Percentiles rank a stretch among this genome's conserved stretches.
Conservation (phyloP, 2,113 vertebrate species). For the Seriola dumerili region DNA sequence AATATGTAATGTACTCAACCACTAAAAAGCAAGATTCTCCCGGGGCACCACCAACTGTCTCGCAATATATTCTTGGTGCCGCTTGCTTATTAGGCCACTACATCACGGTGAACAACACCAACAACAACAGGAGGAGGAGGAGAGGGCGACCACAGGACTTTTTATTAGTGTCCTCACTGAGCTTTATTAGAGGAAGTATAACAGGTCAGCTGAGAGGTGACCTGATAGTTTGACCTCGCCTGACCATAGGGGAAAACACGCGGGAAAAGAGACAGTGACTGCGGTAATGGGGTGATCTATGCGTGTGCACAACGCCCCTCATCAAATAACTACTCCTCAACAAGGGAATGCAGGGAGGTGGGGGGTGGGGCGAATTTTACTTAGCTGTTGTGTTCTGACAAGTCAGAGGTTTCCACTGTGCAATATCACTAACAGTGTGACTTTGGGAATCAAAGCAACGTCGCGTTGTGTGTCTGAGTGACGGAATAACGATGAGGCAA, state of each 20-base stretch:
- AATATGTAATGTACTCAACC: constrained; percentile 65
- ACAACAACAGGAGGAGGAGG: background rate
- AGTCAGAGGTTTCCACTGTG: constrained; percentile 6
- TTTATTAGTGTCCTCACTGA: constrained; percentile 56
- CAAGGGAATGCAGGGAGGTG: background rate
- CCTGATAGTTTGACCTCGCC: constrained; percentile 49
- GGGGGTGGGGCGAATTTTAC: background rate
- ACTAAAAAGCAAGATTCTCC: constrained; percentile 62
- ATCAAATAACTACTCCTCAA: constrained; percentile 52
- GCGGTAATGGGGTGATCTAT: constrained; percentile 25
- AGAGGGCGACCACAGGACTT: constrained; percentile 23
- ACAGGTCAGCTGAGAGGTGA: constrained; percentile 52
- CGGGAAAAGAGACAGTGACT: constrained; percentile 15
- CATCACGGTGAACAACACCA: constrained; percentile 58
- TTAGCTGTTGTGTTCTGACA: constrained; percentile 1
- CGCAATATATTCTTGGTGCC: constrained; percentile 53
- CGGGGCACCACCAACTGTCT: constrained; percentile 47
- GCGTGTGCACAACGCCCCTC: background rate
- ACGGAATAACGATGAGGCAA: constrained; percentile 17
- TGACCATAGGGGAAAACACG: constrained; percentile 1
- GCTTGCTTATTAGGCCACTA: constrained; percentile 74
- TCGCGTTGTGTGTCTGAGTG: background rate
- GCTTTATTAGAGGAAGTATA: constrained; percentile 53
- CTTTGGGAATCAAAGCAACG: constrained; percentile 22
- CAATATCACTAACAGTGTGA: background rate